Evolutionary conservation across 2,888 invertebrate species (phyloP).

Genomic region (Drosophila demipolita): DNA sequence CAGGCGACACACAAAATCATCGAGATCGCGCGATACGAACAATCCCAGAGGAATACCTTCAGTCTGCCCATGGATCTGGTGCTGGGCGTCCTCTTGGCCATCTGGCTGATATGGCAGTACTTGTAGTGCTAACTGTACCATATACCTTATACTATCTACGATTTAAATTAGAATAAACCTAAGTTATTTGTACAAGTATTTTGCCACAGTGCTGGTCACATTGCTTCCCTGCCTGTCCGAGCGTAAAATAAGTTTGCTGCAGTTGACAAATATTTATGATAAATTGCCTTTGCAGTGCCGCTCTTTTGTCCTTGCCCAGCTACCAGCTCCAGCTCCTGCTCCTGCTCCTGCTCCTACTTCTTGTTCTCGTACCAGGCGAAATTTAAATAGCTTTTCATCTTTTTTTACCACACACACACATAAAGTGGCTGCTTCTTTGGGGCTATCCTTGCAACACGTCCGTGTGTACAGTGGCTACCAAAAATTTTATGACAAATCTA

Average conservation of each 20-base stretch:
- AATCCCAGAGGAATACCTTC: conserved; percentile 70
- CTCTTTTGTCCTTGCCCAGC: conserved; percentile 46
- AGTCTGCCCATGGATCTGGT: conserved; percentile 82
- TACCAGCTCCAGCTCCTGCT: not conserved
- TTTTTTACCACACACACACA: conserved; percentile 28
- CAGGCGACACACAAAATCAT: conserved; percentile 77
- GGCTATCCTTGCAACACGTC: conserved; percentile 15
- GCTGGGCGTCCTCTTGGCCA: conserved; percentile 71
- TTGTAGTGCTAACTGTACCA: conserved; percentile 58
- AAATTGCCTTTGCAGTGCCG: conserved; percentile 72
- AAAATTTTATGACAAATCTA: conserved; percentile 71
- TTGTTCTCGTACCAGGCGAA: conserved; percentile 37
- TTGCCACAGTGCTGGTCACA: conserved; percentile 28
- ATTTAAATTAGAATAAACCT: conserved; percentile 45
- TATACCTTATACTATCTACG: conserved; percentile 19
- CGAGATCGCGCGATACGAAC: conserved; percentile 73
- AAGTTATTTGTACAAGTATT: conserved; percentile 44
- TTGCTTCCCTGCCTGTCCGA: conserved; percentile 54
- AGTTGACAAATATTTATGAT: conserved; percentile 82
- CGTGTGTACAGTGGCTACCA: conserved; percentile 40
- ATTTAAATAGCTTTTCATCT: conserved; percentile 75
- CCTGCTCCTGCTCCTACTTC: conserved; percentile 19
- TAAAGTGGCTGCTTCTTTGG: conserved; percentile 19
- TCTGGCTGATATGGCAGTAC: conserved; percentile 83
- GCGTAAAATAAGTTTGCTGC: conserved; percentile 78